Percentiles rank a stretch among this genome's conserved stretches.
phyloP scores from a whole-genome alignment of 1,140 invertebrate genomes.

The Hycleus cichorii region DNA sequence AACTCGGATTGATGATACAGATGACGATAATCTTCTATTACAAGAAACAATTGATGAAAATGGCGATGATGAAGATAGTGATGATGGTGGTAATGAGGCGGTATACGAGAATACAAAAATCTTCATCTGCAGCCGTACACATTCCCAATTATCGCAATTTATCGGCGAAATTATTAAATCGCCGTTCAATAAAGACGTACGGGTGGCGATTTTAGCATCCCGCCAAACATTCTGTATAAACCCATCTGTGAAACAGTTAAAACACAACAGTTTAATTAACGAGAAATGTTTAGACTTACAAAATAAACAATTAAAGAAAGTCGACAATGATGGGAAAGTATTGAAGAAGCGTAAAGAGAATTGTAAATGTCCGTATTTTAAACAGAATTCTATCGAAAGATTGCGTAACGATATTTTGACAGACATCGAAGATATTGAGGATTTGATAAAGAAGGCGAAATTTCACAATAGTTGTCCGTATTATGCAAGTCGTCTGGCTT shows the following conservation, averaged over 20 bases:
- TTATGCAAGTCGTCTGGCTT: constrained; percentile 74
- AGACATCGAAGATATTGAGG: constrained; percentile 82
- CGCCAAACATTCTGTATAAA: constrained; percentile 91
- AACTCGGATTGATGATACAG: constrained; percentile 36
- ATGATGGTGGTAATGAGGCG: constrained; percentile 41
- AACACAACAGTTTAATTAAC: constrained; percentile 80
- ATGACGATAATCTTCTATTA: constrained; percentile 40
- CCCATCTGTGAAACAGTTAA: constrained; percentile 65
- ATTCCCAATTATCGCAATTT: constrained; percentile 94
- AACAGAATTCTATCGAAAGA: constrained; percentile 55
- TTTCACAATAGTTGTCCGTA: constrained; percentile 72
- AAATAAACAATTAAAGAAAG: constrained; percentile 55
- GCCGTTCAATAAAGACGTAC: constrained; percentile 60
- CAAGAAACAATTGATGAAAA: constrained; percentile 33
- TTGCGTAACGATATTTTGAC: constrained; percentile 59
- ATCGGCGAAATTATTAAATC: constrained; percentile 84
- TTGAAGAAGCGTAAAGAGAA: constrained; percentile 50
- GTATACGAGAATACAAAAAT: constrained; percentile 51
- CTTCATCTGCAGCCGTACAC: constrained; percentile 91
- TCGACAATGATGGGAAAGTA: constrained; percentile 53
- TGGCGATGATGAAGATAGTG: constrained; percentile 45
- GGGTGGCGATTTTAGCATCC: constrained; percentile 84
- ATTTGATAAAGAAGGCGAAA: constrained; percentile 60
- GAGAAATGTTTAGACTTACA: constrained; percentile 88
- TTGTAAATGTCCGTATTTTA: constrained; percentile 59